These are phyloP conservation scores for Rhinolophus sinicus DNA, from an alignment of 2,113 vertebrate species.

Conservation along the genomic window DNA sequence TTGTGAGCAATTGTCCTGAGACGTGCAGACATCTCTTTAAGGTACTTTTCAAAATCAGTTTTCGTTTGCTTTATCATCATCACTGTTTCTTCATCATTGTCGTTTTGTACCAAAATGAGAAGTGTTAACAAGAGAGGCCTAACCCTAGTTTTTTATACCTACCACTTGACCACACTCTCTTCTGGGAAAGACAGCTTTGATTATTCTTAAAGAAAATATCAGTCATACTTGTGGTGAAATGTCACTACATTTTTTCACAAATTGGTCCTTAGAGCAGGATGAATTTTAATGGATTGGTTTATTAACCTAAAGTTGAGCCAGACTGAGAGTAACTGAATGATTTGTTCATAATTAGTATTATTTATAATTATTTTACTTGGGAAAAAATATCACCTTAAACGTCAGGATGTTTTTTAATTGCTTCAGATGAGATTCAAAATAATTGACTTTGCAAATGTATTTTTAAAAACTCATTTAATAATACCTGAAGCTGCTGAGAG, in stretches of 20 bases:
- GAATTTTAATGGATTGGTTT: constrained; percentile 88
- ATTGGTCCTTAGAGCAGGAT: constrained; percentile 87
- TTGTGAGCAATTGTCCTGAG: not conserved
- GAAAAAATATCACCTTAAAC: constrained; percentile 90
- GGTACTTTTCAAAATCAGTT: constrained; percentile 28
- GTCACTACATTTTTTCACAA: constrained; percentile 82
- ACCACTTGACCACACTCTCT: constrained; percentile 56
- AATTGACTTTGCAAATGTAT: constrained; percentile 83
- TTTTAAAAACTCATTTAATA: constrained; percentile 86
- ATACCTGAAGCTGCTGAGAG: constrained; percentile 80
- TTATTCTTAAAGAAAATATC: constrained; percentile 86
- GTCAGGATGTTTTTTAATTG: constrained; percentile 89
- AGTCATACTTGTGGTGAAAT: constrained; percentile 84
- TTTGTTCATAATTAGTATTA: constrained; percentile 90
- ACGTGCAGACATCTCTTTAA: not conserved
- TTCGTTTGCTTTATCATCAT: not conserved
- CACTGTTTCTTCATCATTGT: not conserved
- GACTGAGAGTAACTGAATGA: constrained; percentile 86
- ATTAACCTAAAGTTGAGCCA: constrained; percentile 89
- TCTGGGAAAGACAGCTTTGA: constrained; percentile 64
- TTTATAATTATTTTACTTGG: constrained; percentile 90
- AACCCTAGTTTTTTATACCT: not conserved
- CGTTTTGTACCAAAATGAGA: not conserved
- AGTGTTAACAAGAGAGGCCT: not conserved
- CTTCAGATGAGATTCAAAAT: constrained; percentile 86